phyloP scores from a whole-genome alignment of 2,888 invertebrate species.

The Sarcophaga rosellei region DNA sequence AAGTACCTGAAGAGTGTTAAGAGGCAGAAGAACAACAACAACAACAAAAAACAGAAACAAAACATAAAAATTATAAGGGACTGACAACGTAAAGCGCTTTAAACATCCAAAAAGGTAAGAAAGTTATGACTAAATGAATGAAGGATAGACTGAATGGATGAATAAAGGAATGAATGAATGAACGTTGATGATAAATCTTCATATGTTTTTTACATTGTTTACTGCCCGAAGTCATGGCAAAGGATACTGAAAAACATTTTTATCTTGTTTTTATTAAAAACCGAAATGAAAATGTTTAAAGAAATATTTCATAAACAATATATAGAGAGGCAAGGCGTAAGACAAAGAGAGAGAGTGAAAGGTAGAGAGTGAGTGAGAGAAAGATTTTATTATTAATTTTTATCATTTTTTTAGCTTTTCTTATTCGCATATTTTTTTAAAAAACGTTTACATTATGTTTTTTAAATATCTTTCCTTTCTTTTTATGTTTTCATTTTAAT shows the following conservation, averaged over 20 bases:
- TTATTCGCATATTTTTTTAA: background rate
- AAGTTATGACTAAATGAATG: background rate
- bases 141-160: background rate
- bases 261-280: constrained; percentile 18
- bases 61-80: background rate
- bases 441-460: background rate
- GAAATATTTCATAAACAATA: background rate
- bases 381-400: too few species aligned
- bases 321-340: too few species aligned
- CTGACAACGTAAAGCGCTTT: background rate
- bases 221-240: constrained; percentile 18
- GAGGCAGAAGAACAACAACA: background rate
- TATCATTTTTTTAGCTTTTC: background rate
- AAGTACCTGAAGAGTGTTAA: background rate
- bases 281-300: background rate
- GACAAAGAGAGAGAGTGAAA: too few species aligned
- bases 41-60: background rate
- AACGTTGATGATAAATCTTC: background rate
- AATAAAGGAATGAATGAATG: background rate
- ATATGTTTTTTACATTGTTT: background rate
- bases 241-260: constrained; percentile 26
- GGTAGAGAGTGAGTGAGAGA: too few species aligned
- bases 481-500: constrained; percentile 8
- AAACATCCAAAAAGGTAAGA: background rate
- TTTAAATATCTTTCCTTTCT: background rate